These are phyloP conservation scores for Hypomecis punctinalis DNA, from an alignment of 2,888 invertebrate species.

Conservation along the genomic window DNA sequence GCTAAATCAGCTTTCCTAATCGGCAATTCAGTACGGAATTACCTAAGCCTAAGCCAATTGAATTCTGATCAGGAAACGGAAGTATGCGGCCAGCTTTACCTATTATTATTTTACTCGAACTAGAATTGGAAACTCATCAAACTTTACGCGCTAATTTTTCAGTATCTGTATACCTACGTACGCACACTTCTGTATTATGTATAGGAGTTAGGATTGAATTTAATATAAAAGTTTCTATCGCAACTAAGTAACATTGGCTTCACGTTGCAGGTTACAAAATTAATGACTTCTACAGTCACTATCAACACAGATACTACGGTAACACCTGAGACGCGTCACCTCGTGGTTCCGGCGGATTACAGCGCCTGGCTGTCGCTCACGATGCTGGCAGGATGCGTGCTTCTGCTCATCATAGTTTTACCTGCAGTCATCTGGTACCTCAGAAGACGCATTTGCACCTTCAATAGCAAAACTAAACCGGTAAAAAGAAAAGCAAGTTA, in stretches of 20 bases:
- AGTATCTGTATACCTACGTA: background rate
- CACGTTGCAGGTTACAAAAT: conserved; percentile 62
- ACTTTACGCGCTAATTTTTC: background rate
- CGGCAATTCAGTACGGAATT: too few relatives aligned
- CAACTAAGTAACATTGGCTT: conserved; percentile 2
- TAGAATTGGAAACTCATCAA: conserved; percentile 3
- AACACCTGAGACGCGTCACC: conserved; percentile 54
- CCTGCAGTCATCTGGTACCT: conserved; percentile 63
- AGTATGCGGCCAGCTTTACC: too few relatives aligned
- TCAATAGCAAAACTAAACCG: conserved; percentile 75
- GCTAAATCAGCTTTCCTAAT: too few relatives aligned
- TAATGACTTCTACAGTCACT: conserved; percentile 53
- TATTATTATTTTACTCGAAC: too few relatives aligned
- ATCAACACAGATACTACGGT: conserved; percentile 58
- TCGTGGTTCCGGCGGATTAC: conserved; percentile 54
- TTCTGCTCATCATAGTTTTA: conserved; percentile 61
- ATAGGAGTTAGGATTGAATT: too few relatives aligned
- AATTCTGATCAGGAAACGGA: too few relatives aligned
- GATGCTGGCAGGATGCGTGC: conserved; percentile 63
- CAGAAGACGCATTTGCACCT: conserved; percentile 67
- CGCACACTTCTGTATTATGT: conserved; percentile 3
- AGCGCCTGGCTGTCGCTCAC: conserved; percentile 59
- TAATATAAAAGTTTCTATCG: background rate
- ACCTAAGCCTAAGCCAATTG: too few relatives aligned
- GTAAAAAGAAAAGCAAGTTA: conserved; percentile 53